phyloP scores from a whole-genome alignment of 2,113 vertebrate genomes.

The Engystomops pustulosus region DNA sequence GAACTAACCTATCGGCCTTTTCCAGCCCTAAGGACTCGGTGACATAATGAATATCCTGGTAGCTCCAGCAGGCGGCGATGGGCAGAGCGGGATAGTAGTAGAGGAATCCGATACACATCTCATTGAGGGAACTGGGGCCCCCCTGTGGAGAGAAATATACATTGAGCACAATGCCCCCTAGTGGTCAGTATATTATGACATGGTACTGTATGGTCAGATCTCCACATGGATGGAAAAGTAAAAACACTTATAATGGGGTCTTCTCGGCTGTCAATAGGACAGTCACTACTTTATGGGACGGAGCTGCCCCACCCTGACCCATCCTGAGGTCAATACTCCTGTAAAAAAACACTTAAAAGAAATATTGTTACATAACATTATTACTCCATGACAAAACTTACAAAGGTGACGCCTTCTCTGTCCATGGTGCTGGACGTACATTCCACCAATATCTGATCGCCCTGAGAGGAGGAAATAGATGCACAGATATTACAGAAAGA shows the following conservation, averaged over 20 bases:
- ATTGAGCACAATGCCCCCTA: background rate
- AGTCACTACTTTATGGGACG: too few species aligned
- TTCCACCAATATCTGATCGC: conserved; percentile 69
- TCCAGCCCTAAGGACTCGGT: conserved; percentile 61
- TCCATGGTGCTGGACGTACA: conserved; percentile 68
- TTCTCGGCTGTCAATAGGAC: too few species aligned
- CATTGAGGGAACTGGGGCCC: conserved; percentile 74
- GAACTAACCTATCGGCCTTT: conserved; percentile 66
- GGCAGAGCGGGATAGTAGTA: conserved; percentile 78
- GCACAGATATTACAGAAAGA: too few species aligned
- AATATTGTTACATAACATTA: too few species aligned
- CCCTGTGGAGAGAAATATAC: conserved; percentile 67
- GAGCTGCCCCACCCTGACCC: too few species aligned
- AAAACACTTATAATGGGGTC: too few species aligned
- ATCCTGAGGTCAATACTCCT: too few species aligned
- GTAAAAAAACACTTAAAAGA: too few species aligned
- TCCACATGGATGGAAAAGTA: too few species aligned
- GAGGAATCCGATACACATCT: conserved; percentile 85
- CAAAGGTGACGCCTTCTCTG: conserved; percentile 64
- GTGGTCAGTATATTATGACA: background rate
- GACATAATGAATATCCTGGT: conserved; percentile 63
- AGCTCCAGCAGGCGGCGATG: conserved; percentile 73
- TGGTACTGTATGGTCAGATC: too few species aligned
- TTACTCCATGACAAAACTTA: too few species aligned
- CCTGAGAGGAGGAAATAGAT: conserved; percentile 55